A percentile compares a stretch with the other conserved stretches of the same genome.
Conservation (phyloP, 2,888 invertebrate species). For the Melipona beecheii region DNA sequence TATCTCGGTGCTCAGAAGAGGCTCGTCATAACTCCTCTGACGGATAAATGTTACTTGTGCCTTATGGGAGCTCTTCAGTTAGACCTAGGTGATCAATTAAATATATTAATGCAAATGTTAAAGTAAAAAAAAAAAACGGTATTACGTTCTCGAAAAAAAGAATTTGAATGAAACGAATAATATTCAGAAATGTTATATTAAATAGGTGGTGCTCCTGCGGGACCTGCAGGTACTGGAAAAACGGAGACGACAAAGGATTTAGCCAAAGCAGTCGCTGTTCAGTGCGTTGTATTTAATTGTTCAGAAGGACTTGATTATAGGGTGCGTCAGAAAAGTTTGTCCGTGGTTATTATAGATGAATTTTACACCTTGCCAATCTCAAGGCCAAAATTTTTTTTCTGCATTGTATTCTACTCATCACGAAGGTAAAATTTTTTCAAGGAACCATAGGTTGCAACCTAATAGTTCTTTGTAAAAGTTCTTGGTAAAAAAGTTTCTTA, state of each 20-base stretch:
- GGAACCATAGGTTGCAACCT: too few relatives aligned
- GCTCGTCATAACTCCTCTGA: slow-evolving; percentile 94
- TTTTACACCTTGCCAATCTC: too few relatives aligned
- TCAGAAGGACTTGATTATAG: slow-evolving; percentile 90
- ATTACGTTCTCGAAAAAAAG: neutral
- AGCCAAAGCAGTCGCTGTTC: slow-evolving; percentile 94
- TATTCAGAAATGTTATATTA: neutral
- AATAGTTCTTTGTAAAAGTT: too few relatives aligned
- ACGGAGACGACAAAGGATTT: slow-evolving; percentile 96
- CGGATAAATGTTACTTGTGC: slow-evolving; percentile 94
- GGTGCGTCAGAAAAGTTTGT: slow-evolving; percentile 72
- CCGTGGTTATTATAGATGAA: too few relatives aligned
- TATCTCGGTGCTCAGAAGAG: slow-evolving; percentile 95
- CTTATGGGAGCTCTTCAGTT: slow-evolving; percentile 95
- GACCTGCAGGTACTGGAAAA: slow-evolving; percentile 95
- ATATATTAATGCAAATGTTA: slow-evolving; percentile 13
- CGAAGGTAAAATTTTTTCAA: too few relatives aligned
- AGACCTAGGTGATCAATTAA: slow-evolving; percentile 86
- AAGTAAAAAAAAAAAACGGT: neutral
- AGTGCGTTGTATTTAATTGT: slow-evolving; percentile 96
- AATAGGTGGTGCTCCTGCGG: slow-evolving; percentile 93
- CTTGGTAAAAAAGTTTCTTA: too few relatives aligned
- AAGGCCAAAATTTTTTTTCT: too few relatives aligned
- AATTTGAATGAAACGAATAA: neutral
- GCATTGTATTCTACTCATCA: too few relatives aligned